Evolutionary conservation across 2,888 invertebrate genomes (phyloP), one percentile per base, ranked within the genome.

Genomic region (Lamellibrachia satsuma): DNA sequence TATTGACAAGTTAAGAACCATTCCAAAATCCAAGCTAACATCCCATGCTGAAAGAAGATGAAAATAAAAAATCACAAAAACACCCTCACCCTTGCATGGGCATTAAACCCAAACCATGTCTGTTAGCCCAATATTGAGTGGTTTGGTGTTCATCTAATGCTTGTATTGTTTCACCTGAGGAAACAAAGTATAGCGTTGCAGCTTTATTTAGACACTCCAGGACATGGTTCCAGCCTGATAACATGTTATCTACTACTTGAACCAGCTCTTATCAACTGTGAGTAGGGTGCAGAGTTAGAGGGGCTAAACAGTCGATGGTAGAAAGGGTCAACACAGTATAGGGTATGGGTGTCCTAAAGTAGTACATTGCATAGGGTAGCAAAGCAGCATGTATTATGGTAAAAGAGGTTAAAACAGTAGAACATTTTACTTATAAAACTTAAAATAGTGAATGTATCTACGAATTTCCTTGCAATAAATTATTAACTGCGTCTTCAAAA

Each of bases 231-330:
- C 75, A 22, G 75, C 75, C 75, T 75, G 75, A 75, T 75, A 75
- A 22, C 75, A 75, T 75, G 75, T 75, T 75, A 75, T 75, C 75
- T 75, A 22, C 75, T 75, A 75, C 75, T 75, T 75, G n/a, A 75
- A 22, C 15, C 75, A 75, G 2, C 4, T 22, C 75, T 75, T 75
- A 75, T 75, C 75, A 75, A n/a, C 75, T 75, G 75, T 75, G 75
- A 22, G 75, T n/a, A 75, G 75, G 75, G n/a, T 15, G 15, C 15
- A 22, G 75, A 22, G 75, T 75, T 22, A 22, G 75, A 75, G 15
- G 75, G 75, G 75, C 9, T 55, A 55, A 55, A 55, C 22, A 22
- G 75, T 75, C n/a, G n/a, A n/a, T n/a, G n/a, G n/a, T n/a, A 55
- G 7, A 55, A 9, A 8, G 55, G 55, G 55, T 55, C 9, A 55